Conservation (phyloP, 2,888 invertebrate species). For the Agrotis exclamationis region DNA sequence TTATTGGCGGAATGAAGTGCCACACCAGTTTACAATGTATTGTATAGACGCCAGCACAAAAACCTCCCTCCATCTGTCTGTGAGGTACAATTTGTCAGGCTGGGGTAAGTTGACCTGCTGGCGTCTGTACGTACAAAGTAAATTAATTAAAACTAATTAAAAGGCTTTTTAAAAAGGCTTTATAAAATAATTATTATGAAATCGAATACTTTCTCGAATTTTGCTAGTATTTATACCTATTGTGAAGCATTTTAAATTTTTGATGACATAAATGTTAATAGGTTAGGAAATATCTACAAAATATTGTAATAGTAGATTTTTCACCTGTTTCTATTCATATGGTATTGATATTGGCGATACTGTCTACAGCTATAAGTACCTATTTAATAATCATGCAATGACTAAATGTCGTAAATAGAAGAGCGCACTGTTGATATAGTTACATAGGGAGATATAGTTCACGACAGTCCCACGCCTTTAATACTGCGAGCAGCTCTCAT, state of each 20-base stretch:
- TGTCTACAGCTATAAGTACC: neutral
- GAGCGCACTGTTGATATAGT: conserved; percentile 73
- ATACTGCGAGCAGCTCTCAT: no score
- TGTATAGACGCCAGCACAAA: neutral
- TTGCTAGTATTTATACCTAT: conserved; percentile 24
- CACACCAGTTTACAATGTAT: conserved; percentile 23
- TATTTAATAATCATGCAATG: conserved; percentile 10
- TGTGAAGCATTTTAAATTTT: conserved; percentile 35
- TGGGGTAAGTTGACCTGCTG: no score
- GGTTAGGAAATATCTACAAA: conserved; percentile 16
- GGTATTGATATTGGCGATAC: conserved; percentile 7
- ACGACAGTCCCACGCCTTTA: no score
- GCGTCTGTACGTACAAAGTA: conserved; percentile 1
- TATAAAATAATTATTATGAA: conserved; percentile 30
- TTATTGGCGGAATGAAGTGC: neutral
- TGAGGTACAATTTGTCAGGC: neutral
- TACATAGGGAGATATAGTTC: conserved; percentile 7
- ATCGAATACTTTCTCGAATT: conserved; percentile 25
- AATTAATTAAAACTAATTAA: conserved; percentile 31
- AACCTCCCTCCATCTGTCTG: no score
- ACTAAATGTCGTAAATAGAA: conserved; percentile 1
- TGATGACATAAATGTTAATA: conserved; percentile 9
- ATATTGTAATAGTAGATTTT: conserved; percentile 23
- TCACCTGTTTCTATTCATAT: conserved; percentile 10
- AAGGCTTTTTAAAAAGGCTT: conserved; percentile 55